Evolutionary conservation across 2,797 vertebrate genomes (phyloP).

Genomic region (Muscicapa comitata): DNA sequence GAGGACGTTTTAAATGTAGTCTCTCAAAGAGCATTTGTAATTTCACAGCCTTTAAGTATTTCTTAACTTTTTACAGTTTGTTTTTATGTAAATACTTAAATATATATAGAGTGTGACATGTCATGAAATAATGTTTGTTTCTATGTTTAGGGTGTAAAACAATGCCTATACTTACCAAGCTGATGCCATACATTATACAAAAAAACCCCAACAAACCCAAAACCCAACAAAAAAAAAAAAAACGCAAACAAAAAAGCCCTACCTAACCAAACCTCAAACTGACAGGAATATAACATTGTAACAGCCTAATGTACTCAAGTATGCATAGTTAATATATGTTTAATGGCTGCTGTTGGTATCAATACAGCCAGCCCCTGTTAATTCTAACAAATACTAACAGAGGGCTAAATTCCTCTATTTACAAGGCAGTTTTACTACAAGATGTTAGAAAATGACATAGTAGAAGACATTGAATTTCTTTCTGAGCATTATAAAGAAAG

Average conservation of each 20-base stretch:
- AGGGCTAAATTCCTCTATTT: neutral
- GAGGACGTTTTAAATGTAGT: neutral
- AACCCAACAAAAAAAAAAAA: neutral
- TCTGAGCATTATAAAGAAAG: neutral
- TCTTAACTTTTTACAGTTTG: neutral
- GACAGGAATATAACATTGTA: neutral
- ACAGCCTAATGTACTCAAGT: neutral
- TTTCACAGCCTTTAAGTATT: neutral
- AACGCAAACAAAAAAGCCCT: accelerated
- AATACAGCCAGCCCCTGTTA: neutral
- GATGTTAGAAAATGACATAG: neutral
- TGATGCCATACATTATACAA: neutral
- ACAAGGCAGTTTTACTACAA: neutral
- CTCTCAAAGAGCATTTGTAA: neutral
- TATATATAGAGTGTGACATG: neutral
- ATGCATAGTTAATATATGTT: neutral
- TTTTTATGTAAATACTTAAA: neutral
- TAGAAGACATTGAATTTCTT: neutral
- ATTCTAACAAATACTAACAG: neutral
- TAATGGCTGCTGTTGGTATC: neutral
- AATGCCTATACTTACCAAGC: neutral
- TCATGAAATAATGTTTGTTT: neutral
- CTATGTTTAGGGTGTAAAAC: neutral
- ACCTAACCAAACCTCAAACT: neutral
- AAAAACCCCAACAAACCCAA: neutral